phyloP scores from a whole-genome alignment of 2,888 invertebrate species.

The Eupsilia transversa region DNA sequence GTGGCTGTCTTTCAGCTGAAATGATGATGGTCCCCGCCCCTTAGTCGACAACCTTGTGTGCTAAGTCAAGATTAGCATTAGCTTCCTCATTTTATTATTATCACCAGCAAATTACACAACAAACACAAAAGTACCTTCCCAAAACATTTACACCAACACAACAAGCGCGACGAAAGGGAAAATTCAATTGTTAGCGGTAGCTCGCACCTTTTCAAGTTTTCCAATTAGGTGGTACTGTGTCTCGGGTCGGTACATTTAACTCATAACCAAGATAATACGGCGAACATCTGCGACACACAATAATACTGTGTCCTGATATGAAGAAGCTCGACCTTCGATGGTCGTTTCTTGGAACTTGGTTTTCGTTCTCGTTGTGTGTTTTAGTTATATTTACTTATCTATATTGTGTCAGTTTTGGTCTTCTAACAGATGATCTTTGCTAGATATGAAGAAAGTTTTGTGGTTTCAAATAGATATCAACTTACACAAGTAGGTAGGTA shows the following conservation, averaged over 20 bases:
- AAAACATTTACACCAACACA: constrained; percentile 61
- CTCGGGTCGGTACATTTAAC: constrained; percentile 78
- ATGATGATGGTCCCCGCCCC: no score
- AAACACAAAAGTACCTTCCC: constrained; percentile 36
- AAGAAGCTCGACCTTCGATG: constrained; percentile 63
- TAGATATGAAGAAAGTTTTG: constrained; percentile 43
- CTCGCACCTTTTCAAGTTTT: constrained; percentile 84
- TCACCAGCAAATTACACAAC: constrained; percentile 28
- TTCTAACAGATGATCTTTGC: constrained; percentile 13
- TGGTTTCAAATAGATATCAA: constrained; percentile 4
- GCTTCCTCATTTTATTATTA: neutral
- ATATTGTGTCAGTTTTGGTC: constrained; percentile 43
- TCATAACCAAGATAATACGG: constrained; percentile 78
- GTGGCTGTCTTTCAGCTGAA: neutral
- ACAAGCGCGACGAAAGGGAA: constrained; percentile 56
- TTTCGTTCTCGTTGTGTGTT: constrained; percentile 29
- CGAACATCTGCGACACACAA: constrained; percentile 77
- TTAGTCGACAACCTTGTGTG: no score
- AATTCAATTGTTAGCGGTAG: constrained; percentile 79
- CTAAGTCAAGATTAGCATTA: no score
- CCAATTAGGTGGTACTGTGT: constrained; percentile 83
- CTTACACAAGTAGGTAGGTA: neutral
- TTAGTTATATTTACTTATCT: constrained; percentile 55
- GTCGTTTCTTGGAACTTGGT: constrained; percentile 46
- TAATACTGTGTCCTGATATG: constrained; percentile 69